Evolutionary conservation across 1,140 invertebrate genomes (phyloP), one percentile per base, ranked within the genome.

Genomic region (Psix sp.): DNA sequence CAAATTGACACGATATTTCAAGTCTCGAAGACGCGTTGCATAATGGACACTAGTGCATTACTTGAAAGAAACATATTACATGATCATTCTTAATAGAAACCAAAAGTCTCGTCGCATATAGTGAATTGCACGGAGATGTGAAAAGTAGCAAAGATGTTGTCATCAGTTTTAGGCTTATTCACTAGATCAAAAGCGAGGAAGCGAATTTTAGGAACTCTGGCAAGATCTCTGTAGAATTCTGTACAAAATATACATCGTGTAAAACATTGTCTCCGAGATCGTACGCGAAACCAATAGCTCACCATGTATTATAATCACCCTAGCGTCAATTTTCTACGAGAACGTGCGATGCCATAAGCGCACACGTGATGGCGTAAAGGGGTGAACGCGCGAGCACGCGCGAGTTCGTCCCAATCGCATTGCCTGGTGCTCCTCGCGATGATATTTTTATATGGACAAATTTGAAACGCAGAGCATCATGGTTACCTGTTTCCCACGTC

Each of bases 281-380:
- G 67, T 46, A 66, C 38, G 77, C 80, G 68, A 79, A 84, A 78
- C 54, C 63, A 76, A 74, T 84, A 83, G 80, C 51, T 78, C 75
- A 81, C 82, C 82, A 85, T 85, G 80, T 81, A 82, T 78, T 80
- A 78, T 80, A 78, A 83, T 83, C 79, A 86, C 80, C 83, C 80
- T 85, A 85, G 81, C 76, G 82, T 86, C 83, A 86, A 86, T 85
- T 86, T 86, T 85, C 81, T 86, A 86, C 82, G 74, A 83, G 77
- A 74, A 70, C 43, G 70, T 67, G 72, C 68, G 65, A 66, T 70
- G 60, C 70, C 68, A 67, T 77, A 74, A 75, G 63, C 62, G 75
- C 71, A 77, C 75, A 75, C 62, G 72, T 75, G 76, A 75, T 75
- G 63, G 54, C 52, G 67, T 62, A 67, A 75, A 74, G 14, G 40